Evolutionary conservation across 2,113 vertebrate genomes (phyloP).

Genomic region (Rattus norvegicus): DNA sequence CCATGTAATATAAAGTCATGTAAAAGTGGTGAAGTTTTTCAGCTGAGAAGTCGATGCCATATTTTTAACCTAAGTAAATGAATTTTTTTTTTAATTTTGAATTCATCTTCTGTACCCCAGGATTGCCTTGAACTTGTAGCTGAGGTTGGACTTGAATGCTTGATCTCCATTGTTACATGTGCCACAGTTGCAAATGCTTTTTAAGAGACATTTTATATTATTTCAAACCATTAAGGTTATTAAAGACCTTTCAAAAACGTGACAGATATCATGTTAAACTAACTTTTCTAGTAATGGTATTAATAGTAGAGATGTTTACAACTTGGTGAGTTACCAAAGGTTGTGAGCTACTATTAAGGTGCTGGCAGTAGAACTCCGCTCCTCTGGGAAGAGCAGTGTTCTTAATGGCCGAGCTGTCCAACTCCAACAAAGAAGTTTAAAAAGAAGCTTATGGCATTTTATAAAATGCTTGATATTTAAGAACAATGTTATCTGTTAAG

Average conservation of each 20-base stretch:
- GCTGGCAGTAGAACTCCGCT: not conserved
- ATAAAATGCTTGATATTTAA: conserved; percentile 2
- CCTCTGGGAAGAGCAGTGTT: not conserved
- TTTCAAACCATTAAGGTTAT: conserved; percentile 16
- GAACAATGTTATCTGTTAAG: conserved; percentile 14
- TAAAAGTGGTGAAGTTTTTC: conserved; percentile 26
- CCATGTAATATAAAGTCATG: not conserved
- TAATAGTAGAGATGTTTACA: not conserved
- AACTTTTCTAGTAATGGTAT: not conserved
- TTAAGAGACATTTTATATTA: conserved; percentile 2
- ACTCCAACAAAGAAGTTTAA: not conserved
- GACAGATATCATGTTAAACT: not conserved
- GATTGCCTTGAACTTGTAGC: not conserved
- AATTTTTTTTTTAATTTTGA: not conserved
- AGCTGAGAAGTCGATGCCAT: conserved; percentile 35
- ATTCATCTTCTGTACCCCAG: not conserved
- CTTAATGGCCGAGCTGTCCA: not conserved
- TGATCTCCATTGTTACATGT: not conserved
- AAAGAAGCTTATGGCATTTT: not conserved
- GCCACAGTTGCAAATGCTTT: not conserved
- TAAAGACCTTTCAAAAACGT: conserved; percentile 42
- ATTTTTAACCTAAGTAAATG: conserved; percentile 55
- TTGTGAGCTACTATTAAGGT: not conserved
- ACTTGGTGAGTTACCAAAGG: not conserved
- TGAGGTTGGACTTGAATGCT: not conserved